Evolutionary conservation across 64 coral and sea anemone species (phyloP).

Genomic region (Montipora sp.): DNA sequence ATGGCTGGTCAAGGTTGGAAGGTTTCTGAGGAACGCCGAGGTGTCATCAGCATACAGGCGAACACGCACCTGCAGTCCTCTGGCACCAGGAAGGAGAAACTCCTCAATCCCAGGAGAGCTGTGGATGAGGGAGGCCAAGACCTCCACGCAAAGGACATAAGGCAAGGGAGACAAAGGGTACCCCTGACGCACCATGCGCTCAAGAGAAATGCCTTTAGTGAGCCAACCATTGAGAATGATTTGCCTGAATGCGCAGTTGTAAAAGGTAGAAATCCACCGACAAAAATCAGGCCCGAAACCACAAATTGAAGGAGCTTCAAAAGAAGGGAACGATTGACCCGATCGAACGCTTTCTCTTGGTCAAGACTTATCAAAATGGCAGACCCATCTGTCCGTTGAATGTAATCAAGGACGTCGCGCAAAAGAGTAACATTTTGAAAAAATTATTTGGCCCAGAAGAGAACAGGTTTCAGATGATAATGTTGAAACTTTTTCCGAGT

Average conservation of each 20-base stretch:
- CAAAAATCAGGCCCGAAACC: not conserved
- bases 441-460: not conserved
- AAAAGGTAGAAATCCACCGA: not conserved
- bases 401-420: not conserved
- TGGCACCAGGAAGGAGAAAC: not conserved
- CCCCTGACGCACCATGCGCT: not conserved
- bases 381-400: not conserved
- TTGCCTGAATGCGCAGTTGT: not conserved
- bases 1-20: not conserved
- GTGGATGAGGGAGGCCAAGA: not conserved
- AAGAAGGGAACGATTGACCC: not conserved
- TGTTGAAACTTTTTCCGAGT: no score
- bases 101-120: not conserved
- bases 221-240: not conserved
- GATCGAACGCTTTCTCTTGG: conserved; percentile 43
- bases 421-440: not conserved
- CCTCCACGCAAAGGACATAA: not conserved
- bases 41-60: not conserved
- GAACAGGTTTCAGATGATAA: not conserved
- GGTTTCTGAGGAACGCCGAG: not conserved
- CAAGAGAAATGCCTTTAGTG: not conserved
- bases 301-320: not conserved
- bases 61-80: not conserved
- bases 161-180: not conserved
- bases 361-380: not conserved